phyloP scores from a whole-genome alignment of 2,797 vertebrate species.

The Adrianichthys oophorus region DNA sequence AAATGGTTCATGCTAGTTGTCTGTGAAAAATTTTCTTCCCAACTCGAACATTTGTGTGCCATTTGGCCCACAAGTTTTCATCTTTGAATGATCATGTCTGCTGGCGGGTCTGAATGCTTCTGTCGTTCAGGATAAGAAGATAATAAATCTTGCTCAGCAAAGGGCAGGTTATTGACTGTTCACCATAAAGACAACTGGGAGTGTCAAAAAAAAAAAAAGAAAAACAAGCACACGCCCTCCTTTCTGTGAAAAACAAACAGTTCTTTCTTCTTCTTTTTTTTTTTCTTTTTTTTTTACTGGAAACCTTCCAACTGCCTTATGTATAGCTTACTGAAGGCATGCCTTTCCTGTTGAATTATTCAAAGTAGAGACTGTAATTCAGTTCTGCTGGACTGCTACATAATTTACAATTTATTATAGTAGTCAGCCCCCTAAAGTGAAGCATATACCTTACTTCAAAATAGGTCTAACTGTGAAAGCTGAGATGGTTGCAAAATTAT shows the following conservation, averaged over 20 bases:
- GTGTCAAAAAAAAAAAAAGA: slow-evolving; percentile 15
- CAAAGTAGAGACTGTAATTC: slow-evolving; percentile 46
- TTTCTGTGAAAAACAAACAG: slow-evolving; percentile 18
- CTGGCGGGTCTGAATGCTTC: slow-evolving; percentile 24
- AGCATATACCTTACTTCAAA: slow-evolving; percentile 13
- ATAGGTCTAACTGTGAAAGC: slow-evolving; percentile 30
- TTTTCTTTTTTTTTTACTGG: slow-evolving; percentile 19
- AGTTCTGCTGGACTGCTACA: slow-evolving; percentile 36
- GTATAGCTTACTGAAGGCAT: slow-evolving; percentile 46
- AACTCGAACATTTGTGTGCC: neutral
- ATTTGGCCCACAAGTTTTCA: slow-evolving; percentile 25
- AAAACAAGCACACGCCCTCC: slow-evolving; percentile 20
- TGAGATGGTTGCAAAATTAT: slow-evolving; percentile 37
- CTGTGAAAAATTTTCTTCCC: neutral
- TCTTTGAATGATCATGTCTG: slow-evolving; percentile 28
- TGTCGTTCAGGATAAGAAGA: slow-evolving; percentile 16
- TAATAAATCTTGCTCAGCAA: slow-evolving; percentile 27
- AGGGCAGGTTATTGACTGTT: slow-evolving; percentile 45
- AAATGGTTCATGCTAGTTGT: no score
- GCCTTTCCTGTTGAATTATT: slow-evolving; percentile 72
- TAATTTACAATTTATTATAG: slow-evolving; percentile 34
- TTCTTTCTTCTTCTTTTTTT: slow-evolving; percentile 16
- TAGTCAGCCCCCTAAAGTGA: slow-evolving; percentile 22
- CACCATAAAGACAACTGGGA: slow-evolving; percentile 17
- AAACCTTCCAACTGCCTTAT: slow-evolving; percentile 47